Base-by-base conservation (phyloP, 2,113 vertebrate species). In the Alexandromys fortis region DNA sequence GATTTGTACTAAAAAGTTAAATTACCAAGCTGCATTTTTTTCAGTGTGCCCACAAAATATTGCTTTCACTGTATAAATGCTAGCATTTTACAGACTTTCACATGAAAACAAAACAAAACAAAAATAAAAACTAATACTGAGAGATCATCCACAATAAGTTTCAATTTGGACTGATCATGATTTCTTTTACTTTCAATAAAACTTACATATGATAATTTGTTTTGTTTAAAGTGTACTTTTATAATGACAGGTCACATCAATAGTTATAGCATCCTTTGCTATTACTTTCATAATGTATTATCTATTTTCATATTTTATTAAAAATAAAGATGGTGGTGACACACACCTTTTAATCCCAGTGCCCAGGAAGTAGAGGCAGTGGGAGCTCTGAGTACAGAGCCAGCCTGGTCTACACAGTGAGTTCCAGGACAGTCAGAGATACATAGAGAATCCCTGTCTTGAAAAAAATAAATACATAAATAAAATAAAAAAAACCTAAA, bases 171-270 rank as follows among this genome's bases (percentile, higher is more conserved):
- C 42, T 92, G 58, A 52, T 21, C 22, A 49, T 24, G 30, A 63
- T 24, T 86, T n/a, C 49, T n/a, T 90, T 93, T 91, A 55, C 73
- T 83, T 42, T 38, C 4, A 86, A 30, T 55, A 61, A 68, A 78
- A n/a, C 2, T 77, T 92, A 47, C 65, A 16, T 73, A n/a, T 90
- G 30, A 72, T 8, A 63, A 90, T 95, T 78, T 92, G n/a, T 73
- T n/a, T 52, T 87, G 65, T 87, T 75, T 90, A 42, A 79, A 77
- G n/a, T 86, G 1, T 38, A 52, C 63, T 91, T 96, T 95, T 65
- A 88, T 85, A 65, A 90, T 63, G 49, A 81, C 45, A 76, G 12
- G 61, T 93, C 17, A 22, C 4, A 79, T 10, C 52, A 90, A 72
- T 8, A 72, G 35, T 47, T 89, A 17, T n/a, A 38, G 4, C 7